phyloP scores from a whole-genome alignment of 2,888 invertebrate genomes.

The Ectropis crepuscularia region DNA sequence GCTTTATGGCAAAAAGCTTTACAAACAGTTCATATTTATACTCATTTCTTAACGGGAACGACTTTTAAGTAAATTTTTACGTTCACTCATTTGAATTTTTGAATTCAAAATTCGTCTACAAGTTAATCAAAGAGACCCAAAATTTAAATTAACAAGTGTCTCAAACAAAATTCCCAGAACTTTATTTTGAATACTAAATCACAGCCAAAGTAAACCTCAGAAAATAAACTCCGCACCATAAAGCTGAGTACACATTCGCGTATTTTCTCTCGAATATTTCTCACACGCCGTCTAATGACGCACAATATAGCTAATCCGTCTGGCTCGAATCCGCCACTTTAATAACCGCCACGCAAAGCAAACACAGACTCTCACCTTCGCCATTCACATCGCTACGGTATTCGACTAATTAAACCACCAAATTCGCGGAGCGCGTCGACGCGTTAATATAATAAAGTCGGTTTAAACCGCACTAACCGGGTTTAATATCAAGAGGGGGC shows the following conservation, averaged over 20 bases:
- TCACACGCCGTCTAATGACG: constrained; percentile 15
- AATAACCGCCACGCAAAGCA: constrained; percentile 39
- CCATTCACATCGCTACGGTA: constrained; percentile 58
- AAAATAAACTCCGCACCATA: constrained; percentile 9
- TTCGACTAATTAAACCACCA: constrained; percentile 40
- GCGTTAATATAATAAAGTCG: constrained; percentile 81
- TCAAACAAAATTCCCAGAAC: background rate
- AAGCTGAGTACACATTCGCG: constrained; percentile 12
- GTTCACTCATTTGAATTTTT: no score
- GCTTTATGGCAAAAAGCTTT: no score
- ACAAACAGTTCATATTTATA: no score
- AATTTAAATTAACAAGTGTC: background rate
- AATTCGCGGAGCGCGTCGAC: constrained; percentile 60
- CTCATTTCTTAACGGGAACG: no score
- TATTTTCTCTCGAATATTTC: constrained; percentile 6
- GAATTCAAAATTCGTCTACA: no score
- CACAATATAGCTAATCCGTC: constrained; percentile 35
- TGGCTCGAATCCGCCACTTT: constrained; percentile 45
- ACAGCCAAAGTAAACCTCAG: background rate
- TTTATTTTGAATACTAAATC: background rate
- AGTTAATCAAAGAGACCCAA: no score
- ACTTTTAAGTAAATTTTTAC: no score
- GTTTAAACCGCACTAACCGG: constrained; percentile 76
- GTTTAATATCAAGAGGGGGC: constrained; percentile 76
- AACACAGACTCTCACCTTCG: constrained; percentile 51